These are phyloP conservation scores for Branchellion lobata DNA, from an alignment of 2,888 invertebrate species.

Conservation along the genomic window DNA sequence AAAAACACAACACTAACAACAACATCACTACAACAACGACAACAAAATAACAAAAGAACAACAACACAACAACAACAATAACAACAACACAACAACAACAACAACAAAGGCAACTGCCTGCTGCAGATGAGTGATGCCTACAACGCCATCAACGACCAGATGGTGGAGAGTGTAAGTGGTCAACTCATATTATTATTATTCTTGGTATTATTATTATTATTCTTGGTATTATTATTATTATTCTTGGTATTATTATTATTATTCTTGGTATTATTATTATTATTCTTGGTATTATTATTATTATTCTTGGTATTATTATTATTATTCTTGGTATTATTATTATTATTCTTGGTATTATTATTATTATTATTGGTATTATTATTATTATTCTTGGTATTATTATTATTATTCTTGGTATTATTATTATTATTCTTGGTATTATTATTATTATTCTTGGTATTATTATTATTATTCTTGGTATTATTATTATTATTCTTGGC, in stretches of 20 bases:
- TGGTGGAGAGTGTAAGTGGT: slow-evolving; percentile 85
- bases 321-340: no score
- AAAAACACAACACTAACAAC: no score
- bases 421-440: no score
- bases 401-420: no score
- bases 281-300: neutral
- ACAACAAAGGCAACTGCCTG: slow-evolving; percentile 74
- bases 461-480: no score
- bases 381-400: no score
- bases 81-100: neutral
- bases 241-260: neutral
- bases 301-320: neutral
- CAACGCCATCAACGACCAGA: slow-evolving; percentile 88
- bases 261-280: neutral
- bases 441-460: no score
- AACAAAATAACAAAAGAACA: neutral
- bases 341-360: no score
- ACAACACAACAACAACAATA: neutral
- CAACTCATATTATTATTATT: neutral
- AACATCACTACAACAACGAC: neutral
- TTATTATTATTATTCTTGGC: no score
- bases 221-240: no score
- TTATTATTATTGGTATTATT: no score
- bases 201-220: no score
- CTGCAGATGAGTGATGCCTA: slow-evolving; percentile 90